A percentile compares a stretch with the other conserved stretches of the same genome.
phyloP scores from a whole-genome alignment of 2,113 vertebrate species.

The Bufo bufo region DNA sequence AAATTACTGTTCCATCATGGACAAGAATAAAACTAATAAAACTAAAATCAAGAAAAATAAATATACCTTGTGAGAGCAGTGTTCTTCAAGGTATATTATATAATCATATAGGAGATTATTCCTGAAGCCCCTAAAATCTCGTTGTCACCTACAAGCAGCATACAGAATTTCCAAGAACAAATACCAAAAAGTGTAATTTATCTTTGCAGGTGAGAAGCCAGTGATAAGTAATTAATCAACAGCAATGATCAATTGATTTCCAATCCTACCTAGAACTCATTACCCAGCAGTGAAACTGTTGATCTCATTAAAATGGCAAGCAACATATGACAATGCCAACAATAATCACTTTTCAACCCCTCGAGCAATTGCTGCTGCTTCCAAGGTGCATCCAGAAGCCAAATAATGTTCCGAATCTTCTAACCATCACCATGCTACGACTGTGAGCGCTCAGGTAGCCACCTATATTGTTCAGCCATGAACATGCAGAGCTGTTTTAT shows the following conservation, averaged over 20 bases:
- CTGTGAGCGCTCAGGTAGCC: not conserved
- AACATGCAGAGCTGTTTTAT: constrained; percentile 15
- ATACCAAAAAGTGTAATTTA: not conserved
- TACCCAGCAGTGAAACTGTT: not conserved
- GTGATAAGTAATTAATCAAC: constrained; percentile 25
- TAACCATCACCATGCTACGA: not conserved
- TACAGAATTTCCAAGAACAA: not conserved
- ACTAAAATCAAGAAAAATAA: too few relatives aligned
- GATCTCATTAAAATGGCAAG: not conserved
- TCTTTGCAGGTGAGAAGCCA: not conserved
- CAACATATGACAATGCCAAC: not conserved
- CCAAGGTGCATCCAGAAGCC: not conserved
- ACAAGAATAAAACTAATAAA: too few relatives aligned
- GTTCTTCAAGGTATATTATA: too few relatives aligned
- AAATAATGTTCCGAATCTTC: not conserved
- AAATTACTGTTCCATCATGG: too few relatives aligned
- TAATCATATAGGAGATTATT: too few relatives aligned
- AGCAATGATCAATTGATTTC: constrained; percentile 20
- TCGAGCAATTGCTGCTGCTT: not conserved
- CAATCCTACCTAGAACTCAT: constrained; percentile 1
- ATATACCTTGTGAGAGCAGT: too few relatives aligned
- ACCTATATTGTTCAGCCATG: not conserved
- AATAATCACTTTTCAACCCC: not conserved
- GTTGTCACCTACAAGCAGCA: too few relatives aligned
- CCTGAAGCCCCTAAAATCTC: too few relatives aligned